These are phyloP conservation scores for Andrena cerasifolii DNA, from an alignment of 1,140 invertebrate genomes.

Conservation along the genomic window DNA sequence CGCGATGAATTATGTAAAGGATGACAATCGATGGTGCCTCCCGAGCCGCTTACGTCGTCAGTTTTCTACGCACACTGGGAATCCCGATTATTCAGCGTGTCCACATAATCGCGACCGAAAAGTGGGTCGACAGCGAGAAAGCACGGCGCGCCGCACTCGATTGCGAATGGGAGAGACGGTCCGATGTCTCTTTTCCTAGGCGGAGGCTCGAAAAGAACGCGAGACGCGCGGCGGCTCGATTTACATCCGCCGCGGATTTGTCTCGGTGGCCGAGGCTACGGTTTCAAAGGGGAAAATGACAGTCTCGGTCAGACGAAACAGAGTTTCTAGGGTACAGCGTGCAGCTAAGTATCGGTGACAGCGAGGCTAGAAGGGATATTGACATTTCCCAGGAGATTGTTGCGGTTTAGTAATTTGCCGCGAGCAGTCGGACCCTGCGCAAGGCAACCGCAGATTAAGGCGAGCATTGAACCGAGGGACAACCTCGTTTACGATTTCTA, in stretches of 20 bases:
- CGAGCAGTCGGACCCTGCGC: not conserved
- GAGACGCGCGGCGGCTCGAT: conserved; percentile 20
- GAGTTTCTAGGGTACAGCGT: not conserved
- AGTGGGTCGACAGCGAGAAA: conserved; percentile 34
- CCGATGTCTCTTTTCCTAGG: not conserved
- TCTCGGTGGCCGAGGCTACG: not conserved
- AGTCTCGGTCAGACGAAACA: not conserved
- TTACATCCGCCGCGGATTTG: not conserved
- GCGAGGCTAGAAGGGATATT: conserved; percentile 26
- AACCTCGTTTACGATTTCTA: conserved; percentile 11
- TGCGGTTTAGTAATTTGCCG: conserved; percentile 36
- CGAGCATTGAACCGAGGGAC: not conserved
- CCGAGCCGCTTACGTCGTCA: not conserved
- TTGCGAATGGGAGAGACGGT: not conserved
- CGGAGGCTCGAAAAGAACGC: not conserved
- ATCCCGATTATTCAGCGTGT: conserved; percentile 21
- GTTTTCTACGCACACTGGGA: not conserved
- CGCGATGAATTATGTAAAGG: not conserved
- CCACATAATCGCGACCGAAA: conserved; percentile 11
- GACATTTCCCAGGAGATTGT: conserved; percentile 30
- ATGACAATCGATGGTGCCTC: not conserved
- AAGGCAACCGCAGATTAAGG: not conserved
- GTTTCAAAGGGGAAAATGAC: conserved; percentile 4
- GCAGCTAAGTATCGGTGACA: not conserved
- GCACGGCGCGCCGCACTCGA: conserved; percentile 8